Conservation (phyloP, 2,797 vertebrate genomes). For the Nothura maculosa region DNA sequence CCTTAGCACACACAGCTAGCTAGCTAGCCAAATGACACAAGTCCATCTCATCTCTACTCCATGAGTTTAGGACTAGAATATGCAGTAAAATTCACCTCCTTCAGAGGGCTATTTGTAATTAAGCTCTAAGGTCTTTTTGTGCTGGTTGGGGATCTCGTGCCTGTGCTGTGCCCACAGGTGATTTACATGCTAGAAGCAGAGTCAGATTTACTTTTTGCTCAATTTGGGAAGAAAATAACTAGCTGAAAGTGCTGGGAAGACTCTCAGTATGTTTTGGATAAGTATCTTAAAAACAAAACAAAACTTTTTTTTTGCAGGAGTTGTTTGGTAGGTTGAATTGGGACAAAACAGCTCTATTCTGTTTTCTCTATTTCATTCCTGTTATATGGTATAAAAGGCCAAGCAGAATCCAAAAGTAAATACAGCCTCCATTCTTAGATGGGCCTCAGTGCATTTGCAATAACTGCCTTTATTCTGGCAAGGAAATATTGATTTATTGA, state of each 20-base stretch:
- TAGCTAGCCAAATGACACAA: background rate
- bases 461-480: background rate
- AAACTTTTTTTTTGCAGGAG: background rate
- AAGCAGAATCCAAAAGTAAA: constrained; percentile 43
- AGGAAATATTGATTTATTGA: constrained; percentile 13
- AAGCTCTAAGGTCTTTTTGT: rapidly evolving
- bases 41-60: background rate
- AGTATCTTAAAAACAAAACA: background rate
- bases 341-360: background rate
- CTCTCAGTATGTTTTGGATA: background rate
- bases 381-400: constrained; percentile 5
- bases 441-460: background rate
- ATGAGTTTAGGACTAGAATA: background rate
- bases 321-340: background rate
- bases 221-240: background rate
- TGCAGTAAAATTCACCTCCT: background rate
- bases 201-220: background rate
- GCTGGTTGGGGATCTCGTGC: background rate
- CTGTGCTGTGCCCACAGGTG: background rate
- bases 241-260: background rate
- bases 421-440: background rate
- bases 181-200: background rate
- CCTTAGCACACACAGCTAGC: background rate
- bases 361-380: background rate
- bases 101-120: background rate